These are phyloP conservation scores for Isichthys henryi DNA, from an alignment of 2,113 vertebrate species.

Conservation along the genomic window DNA sequence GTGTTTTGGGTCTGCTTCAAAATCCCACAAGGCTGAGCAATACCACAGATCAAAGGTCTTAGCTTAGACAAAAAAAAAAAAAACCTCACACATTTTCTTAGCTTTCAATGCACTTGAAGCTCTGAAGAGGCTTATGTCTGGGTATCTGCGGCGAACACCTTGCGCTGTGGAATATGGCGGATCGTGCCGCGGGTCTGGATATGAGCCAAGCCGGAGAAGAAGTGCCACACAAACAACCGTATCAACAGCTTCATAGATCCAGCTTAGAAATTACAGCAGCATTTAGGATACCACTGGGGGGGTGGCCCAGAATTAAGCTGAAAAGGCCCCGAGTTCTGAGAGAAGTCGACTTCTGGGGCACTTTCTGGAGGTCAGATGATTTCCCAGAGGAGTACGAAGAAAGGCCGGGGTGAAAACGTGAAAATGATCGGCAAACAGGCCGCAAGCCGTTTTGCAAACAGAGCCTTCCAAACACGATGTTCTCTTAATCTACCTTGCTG, in stretches of 20 bases:
- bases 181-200: constrained; percentile 13
- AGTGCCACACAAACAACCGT: not conserved
- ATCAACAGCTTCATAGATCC: constrained; percentile 4
- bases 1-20: not conserved
- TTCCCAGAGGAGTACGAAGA: constrained; percentile 36
- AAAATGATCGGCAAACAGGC: constrained; percentile 11
- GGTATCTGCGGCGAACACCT: constrained; percentile 30
- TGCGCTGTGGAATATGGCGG: not conserved
- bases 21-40: not conserved
- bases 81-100: not conserved
- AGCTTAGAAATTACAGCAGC: constrained; percentile 25
- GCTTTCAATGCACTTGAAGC: not conserved
- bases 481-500: not conserved
- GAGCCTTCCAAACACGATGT: not conserved
- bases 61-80: not conserved
- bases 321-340: not conserved
- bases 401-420: constrained; percentile 8
- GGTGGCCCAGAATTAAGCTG: constrained; percentile 5
- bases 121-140: not conserved
- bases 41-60: constrained; percentile 7
- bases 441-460: constrained; percentile 30
- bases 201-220: constrained; percentile 12
- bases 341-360: constrained; percentile 10
- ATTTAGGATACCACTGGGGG: constrained; percentile 25
- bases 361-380: constrained; percentile 14